Conservation (phyloP, 2,888 invertebrate species). For the Tetranychus piercei region DNA sequence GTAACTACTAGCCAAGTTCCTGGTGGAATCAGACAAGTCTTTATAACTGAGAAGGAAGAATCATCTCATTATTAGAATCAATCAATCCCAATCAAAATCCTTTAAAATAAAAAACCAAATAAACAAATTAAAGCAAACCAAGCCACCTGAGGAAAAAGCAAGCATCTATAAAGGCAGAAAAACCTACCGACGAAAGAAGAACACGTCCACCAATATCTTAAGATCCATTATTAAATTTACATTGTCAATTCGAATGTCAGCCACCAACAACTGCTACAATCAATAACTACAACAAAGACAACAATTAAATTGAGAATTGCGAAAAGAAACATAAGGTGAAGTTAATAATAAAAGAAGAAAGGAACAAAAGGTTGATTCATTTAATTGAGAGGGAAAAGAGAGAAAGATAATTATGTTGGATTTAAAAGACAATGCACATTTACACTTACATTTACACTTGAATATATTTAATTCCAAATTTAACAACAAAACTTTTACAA, state of each 20-base stretch:
- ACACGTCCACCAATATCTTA: not conserved
- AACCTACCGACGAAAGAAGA: not conserved
- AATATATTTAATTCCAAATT: too few species aligned
- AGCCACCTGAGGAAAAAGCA: not conserved
- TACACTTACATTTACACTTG: too few species aligned
- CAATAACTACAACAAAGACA: not conserved
- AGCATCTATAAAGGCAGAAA: not conserved
- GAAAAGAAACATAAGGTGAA: not conserved
- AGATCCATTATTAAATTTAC: not conserved
- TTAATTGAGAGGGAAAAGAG: too few species aligned
- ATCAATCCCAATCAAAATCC: not conserved
- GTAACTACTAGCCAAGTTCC: constrained; percentile 82
- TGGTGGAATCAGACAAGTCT: constrained; percentile 42
- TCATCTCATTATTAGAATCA: constrained; percentile 11
- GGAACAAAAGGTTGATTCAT: too few species aligned
- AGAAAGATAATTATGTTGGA: too few species aligned
- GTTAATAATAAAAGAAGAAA: too few species aligned
- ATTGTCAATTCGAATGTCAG: not conserved
- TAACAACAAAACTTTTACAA: too few species aligned
- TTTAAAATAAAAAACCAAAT: not conserved
- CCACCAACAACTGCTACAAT: not conserved
- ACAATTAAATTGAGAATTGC: not conserved
- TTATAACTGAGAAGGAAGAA: constrained; percentile 29
- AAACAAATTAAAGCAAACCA: not conserved
- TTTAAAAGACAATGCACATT: too few species aligned